phyloP scores from a whole-genome alignment of 2,797 vertebrate species.

The Danio choprae region DNA sequence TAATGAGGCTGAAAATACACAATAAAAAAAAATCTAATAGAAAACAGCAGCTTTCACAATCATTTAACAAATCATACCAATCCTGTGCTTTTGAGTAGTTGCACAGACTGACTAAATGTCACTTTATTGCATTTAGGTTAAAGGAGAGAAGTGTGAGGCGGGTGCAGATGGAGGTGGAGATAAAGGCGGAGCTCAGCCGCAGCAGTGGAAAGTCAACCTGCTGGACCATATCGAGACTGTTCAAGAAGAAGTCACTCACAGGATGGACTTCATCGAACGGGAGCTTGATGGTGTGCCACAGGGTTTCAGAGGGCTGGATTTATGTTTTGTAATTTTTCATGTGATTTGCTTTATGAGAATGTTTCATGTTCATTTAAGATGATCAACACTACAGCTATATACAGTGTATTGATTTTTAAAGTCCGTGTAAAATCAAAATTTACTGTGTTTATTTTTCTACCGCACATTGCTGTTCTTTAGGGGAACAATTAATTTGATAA shows the following conservation, averaged over 20 bases:
- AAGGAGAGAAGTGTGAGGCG: not conserved
- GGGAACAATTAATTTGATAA: no score
- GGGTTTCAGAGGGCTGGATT: not conserved
- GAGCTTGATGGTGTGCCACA: constrained; percentile 88
- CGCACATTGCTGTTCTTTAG: no score
- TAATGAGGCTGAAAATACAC: not conserved
- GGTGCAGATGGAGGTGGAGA: constrained; percentile 41
- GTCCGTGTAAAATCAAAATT: not conserved
- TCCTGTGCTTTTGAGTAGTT: not conserved
- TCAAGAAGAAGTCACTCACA: constrained; percentile 91
- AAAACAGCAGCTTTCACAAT: not conserved
- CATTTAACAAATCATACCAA: not conserved
- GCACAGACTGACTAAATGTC: not conserved
- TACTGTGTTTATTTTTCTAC: no score
- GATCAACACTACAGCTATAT: not conserved
- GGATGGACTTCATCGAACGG: constrained; percentile 98
- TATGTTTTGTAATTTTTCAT: not conserved
- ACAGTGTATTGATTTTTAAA: no score
- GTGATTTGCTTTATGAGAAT: not conserved
- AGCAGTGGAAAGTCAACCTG: constrained; percentile 94
- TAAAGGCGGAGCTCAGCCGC: constrained; percentile 72
- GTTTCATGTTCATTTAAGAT: not conserved
- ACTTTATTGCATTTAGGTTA: constrained; percentile 1
- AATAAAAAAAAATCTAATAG: no score
- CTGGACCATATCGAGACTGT: constrained; percentile 92